Evolutionary conservation across 2,113 vertebrate genomes (phyloP).

Genomic region (Sinocyclocheilus grahami): DNA sequence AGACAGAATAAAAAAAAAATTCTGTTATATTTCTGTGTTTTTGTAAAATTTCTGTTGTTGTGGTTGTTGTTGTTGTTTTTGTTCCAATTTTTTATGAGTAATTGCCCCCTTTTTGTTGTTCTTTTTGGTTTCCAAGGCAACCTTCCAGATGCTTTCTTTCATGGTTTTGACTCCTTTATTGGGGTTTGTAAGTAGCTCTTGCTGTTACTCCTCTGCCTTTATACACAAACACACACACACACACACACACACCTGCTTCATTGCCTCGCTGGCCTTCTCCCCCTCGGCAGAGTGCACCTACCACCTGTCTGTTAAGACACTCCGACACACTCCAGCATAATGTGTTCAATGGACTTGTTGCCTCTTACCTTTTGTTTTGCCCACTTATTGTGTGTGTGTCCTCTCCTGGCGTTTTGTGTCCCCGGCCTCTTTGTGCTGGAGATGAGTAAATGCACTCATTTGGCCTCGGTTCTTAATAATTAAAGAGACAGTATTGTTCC

Average conservation of each 20-base stretch:
- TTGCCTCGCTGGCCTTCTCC: conserved; percentile 21
- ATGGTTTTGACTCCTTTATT: conserved; percentile 94
- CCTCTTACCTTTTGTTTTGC: conserved; percentile 28
- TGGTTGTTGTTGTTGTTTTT: conserved; percentile 19
- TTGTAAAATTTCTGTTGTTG: conserved; percentile 8
- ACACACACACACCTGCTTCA: conserved; percentile 29
- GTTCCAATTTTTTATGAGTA: conserved; percentile 41
- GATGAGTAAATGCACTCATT: conserved; percentile 20
- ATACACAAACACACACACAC: conserved; percentile 26
- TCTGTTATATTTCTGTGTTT: conserved; percentile 55
- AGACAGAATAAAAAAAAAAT: background rate
- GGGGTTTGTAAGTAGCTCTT: conserved; percentile 93
- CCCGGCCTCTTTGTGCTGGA: conserved; percentile 27
- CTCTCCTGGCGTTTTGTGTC: conserved; percentile 32
- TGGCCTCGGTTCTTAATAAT: conserved; percentile 35
- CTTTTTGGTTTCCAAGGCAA: conserved; percentile 85
- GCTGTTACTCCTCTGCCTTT: conserved; percentile 3
- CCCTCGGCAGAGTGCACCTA: conserved; percentile 20
- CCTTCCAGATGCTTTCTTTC: conserved; percentile 89
- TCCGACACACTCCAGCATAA: background rate
- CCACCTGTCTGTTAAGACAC: conserved; percentile 24
- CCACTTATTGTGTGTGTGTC: conserved; percentile 29
- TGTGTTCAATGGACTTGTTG: background rate
- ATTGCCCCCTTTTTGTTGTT: conserved; percentile 76
- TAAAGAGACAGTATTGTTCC: conserved; percentile 42